Evolutionary conservation across 64 coral and sea anemone genomes (phyloP).

Genomic region (Actinia tenebrosa): DNA sequence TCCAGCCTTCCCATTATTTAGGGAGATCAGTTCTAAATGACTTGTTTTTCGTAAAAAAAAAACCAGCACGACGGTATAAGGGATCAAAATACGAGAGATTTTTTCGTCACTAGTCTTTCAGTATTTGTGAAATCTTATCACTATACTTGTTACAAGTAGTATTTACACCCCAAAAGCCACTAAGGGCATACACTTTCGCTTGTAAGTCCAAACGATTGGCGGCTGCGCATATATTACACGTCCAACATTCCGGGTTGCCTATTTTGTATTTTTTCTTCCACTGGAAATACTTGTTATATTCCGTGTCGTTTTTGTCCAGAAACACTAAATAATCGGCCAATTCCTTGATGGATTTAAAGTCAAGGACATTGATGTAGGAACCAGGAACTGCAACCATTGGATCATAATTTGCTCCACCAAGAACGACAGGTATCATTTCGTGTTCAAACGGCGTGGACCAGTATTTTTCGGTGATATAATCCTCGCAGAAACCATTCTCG

Average conservation of each 20-base stretch:
- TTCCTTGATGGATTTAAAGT: conserved; percentile 41
- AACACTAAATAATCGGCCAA: conserved; percentile 40
- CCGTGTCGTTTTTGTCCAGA: conserved; percentile 54
- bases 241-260: conserved; percentile 6
- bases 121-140: neutral
- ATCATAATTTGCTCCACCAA: conserved; percentile 59
- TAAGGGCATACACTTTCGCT: neutral
- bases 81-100: too few species aligned
- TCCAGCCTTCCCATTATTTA: too few species aligned
- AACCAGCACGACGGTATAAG: too few species aligned
- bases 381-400: conserved; percentile 43
- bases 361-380: conserved; percentile 52
- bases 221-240: neutral
- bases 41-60: too few species aligned
- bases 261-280: conserved; percentile 50
- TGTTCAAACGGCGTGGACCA: conserved; percentile 33
- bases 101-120: neutral
- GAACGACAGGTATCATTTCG: conserved; percentile 50
- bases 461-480: conserved; percentile 80
- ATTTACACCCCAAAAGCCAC: neutral
- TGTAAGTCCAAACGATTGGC: neutral
- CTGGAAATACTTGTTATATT: conserved; percentile 62
- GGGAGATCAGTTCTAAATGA: too few species aligned
- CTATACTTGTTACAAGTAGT: conserved; percentile 3
- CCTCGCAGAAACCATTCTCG: conserved; percentile 52